Conservation (phyloP, 2,888 invertebrate species). For the Spilarctia lutea region DNA sequence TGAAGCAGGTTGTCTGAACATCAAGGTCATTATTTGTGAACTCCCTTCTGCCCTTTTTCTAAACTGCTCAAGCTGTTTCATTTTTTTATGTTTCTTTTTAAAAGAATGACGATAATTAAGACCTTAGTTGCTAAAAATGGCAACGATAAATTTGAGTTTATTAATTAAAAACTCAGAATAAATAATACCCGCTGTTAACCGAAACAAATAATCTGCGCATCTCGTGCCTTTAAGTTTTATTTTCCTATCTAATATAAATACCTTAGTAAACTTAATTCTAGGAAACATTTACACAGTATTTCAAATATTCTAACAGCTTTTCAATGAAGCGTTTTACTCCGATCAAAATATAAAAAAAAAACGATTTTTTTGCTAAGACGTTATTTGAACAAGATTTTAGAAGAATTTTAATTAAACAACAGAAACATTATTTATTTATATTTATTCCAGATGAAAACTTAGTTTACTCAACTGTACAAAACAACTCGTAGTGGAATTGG, state of each 20-base stretch:
- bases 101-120: neutral
- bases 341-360: neutral
- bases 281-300: neutral
- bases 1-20: neutral
- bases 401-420: constrained; percentile 26
- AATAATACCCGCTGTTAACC: neutral
- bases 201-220: neutral
- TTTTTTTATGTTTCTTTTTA: neutral
- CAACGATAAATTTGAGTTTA: neutral
- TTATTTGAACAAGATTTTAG: neutral
- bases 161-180: neutral
- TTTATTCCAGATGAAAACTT: constrained; percentile 33
- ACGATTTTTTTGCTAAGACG: constrained; percentile 4
- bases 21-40: neutral
- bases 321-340: neutral
- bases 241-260: neutral
- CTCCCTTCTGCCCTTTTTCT: neutral
- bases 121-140: neutral
- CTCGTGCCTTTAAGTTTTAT: neutral
- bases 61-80: neutral
- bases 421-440: constrained; percentile 26
- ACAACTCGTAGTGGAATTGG: constrained; percentile 63
- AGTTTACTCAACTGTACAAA: constrained; percentile 43
- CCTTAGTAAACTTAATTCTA: neutral
- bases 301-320: neutral